phyloP scores from a whole-genome alignment of 2,888 invertebrate genomes.

The Melinaea menophilus region DNA sequence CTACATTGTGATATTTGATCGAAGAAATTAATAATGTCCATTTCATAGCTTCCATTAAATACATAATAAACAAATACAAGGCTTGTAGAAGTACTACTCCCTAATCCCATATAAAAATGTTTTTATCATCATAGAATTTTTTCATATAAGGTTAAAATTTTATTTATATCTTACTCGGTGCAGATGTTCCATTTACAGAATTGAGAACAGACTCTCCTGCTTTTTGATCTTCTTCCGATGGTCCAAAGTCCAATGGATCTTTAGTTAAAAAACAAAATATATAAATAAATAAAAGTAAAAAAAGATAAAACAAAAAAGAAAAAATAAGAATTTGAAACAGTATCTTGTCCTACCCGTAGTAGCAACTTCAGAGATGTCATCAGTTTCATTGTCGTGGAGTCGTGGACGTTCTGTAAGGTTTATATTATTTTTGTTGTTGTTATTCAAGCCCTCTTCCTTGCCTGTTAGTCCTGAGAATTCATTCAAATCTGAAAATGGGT shows the following conservation, averaged over 20 bases:
- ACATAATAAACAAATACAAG: too few species aligned
- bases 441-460: background rate
- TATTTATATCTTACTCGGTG: background rate
- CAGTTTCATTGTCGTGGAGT: background rate
- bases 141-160: background rate
- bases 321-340: background rate
- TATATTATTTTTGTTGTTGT: background rate
- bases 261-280: background rate
- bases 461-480: background rate
- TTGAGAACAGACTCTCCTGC: background rate
- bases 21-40: too few species aligned
- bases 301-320: background rate
- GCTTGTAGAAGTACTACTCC: too few species aligned
- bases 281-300: background rate
- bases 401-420: background rate
- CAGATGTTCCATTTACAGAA: background rate
- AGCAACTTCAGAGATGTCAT: background rate
- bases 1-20: too few species aligned
- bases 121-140: background rate
- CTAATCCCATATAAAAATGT: too few species aligned
- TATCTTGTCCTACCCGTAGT: background rate
- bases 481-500: background rate
- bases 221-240: background rate
- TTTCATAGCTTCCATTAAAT: too few species aligned
- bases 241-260: slow-evolving; percentile 3